Evolutionary conservation across 1,140 invertebrate species (phyloP), one percentile per base, ranked within the genome.

Genomic region (Drosophila orosa): DNA sequence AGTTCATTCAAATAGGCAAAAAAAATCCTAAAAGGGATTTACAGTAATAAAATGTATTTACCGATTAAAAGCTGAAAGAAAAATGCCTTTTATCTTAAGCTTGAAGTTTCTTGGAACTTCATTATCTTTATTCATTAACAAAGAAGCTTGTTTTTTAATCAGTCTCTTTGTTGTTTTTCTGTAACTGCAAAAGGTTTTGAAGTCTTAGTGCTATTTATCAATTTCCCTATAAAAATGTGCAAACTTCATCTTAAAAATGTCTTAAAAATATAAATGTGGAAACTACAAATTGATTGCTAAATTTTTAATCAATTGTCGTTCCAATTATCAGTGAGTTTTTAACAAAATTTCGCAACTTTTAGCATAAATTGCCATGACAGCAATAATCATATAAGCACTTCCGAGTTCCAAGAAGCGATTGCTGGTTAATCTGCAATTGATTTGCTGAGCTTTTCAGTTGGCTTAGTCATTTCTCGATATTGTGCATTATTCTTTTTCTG

Each of bases 321-420:
- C 15, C 9, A 19, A 9, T 22, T 15, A 0, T 12, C 2, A 8
- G 6, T 1, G 7, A 15, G 12, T 52, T 33, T 15, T 52, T 25
- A 24, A 19, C 5, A 9, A 17, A 57, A 3, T 33, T 52, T 33
- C 2, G n/a, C 7, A 52, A 54, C 24, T 52, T n/a, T 17, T 1
- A 12, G 45, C 17, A n/a, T 31, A 22, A 13, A 19, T 19, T 62
- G 44, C 27, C 24, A 22, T 0, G 6, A 12, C 15, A 12, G 19
- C 48, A 40, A 45, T 24, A 29, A 22, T 17, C 9, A 33, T 24
- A 2, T 13, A 15, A 24, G n/a, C 40, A 69, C 31, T 71, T 71
- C 40, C 63, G 40, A 48, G 9, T 69, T 71, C 40, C 33, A 37
- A 39, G 65, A 47, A 57, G 10, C 39, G 31, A 55, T 40, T 54